Percentiles rank a stretch among this genome's conserved stretches.
Evolutionary conservation across 2,113 vertebrate genomes (phyloP).

Genomic region (Oreochromis niloticus): DNA sequence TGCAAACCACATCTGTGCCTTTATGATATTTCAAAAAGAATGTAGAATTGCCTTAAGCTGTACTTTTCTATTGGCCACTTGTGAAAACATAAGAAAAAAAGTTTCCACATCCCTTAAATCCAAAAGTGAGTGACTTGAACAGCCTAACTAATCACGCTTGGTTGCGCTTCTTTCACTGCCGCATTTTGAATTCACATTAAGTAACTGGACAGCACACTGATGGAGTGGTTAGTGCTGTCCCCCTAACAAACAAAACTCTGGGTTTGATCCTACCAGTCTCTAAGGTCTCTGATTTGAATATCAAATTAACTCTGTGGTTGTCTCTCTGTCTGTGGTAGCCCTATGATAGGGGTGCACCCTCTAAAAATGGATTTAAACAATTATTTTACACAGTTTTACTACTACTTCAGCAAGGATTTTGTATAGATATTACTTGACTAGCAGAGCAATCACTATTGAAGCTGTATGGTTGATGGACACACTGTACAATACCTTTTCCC

Average conservation of each 20-base stretch:
- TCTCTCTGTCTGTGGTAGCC: not conserved
- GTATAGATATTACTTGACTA: too few species aligned
- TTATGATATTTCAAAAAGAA: not conserved
- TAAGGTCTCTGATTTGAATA: not conserved
- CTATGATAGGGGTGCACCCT: not conserved
- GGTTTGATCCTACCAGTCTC: not conserved
- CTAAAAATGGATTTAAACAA: not conserved
- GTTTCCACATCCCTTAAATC: not conserved
- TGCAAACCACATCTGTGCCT: not conserved
- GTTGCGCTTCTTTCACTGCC: not conserved
- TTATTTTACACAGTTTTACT: not conserved
- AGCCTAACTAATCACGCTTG: not conserved
- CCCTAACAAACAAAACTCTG: not conserved
- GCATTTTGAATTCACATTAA: not conserved
- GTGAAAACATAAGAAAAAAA: not conserved
- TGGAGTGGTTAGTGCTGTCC: not conserved
- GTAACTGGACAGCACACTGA: not conserved
- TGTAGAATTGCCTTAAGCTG: not conserved
- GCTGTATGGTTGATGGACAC: too few species aligned
- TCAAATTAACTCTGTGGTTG: not conserved
- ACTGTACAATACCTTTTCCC: too few species aligned
- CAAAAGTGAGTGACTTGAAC: not conserved
- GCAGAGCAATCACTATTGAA: too few species aligned
- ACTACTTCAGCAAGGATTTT: not conserved
- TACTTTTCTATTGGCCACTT: not conserved